Evolutionary conservation across 1,140 invertebrate genomes (phyloP).

Genomic region (Octopus sinensis): DNA sequence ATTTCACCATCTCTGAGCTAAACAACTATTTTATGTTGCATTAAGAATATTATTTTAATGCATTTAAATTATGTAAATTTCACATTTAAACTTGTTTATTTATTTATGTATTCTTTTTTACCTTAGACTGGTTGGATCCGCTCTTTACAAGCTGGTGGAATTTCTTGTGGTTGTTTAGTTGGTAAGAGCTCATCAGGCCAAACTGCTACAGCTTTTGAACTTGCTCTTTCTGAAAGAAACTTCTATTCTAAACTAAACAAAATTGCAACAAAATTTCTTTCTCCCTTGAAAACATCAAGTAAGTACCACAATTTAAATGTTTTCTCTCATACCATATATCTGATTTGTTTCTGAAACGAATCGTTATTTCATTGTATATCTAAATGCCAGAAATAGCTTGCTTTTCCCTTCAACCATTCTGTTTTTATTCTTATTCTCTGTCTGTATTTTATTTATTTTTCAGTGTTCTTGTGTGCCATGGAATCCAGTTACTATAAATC

Average conservation of each 20-base stretch:
- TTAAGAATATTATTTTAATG: background rate
- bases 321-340: no score
- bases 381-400: no score
- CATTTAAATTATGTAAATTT: background rate
- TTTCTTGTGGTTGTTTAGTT: constrained; percentile 45
- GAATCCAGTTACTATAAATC: constrained; percentile 63
- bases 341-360: no score
- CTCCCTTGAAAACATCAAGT: constrained; percentile 42
- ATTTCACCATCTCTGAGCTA: no score
- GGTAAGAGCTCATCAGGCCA: constrained; percentile 29
- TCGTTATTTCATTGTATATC: no score
- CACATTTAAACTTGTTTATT: background rate
- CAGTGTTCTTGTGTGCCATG: constrained; percentile 51
- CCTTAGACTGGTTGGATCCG: constrained; percentile 44
- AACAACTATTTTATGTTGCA: no score
- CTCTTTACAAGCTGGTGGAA: constrained; percentile 44
- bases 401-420: no score
- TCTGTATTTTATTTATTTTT: constrained; percentile 28
- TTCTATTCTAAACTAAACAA: constrained; percentile 44
- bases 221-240: constrained; percentile 39
- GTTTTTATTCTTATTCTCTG: background rate
- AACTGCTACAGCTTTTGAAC: constrained; percentile 40
- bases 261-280: constrained; percentile 37
- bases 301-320: constrained; percentile 12
- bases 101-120: background rate